These are phyloP conservation scores for Enteromius paludinosus DNA, from an alignment of 2,797 vertebrate species.

Conservation along the genomic window DNA sequence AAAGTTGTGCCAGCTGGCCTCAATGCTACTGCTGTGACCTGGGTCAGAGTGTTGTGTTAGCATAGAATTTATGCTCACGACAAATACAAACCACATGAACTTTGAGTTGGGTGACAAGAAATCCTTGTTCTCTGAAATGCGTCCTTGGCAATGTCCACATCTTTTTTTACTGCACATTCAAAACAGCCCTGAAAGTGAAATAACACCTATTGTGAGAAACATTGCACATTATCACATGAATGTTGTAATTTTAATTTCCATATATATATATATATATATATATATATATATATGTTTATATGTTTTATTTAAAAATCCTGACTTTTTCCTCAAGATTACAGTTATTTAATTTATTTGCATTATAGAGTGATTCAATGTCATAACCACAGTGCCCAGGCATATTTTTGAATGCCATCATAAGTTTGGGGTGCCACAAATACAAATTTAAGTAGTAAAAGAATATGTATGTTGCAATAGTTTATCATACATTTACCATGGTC, in stretches of 20 bases:
- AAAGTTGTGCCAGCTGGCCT: constrained; percentile 52
- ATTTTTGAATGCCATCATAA: not conserved
- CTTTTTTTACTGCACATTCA: constrained; percentile 6
- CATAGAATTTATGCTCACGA: constrained; percentile 9
- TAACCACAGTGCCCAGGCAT: not conserved
- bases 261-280: too few species aligned
- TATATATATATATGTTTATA: too few species aligned
- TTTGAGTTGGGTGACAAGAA: constrained; percentile 1
- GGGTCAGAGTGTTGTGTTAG: constrained; percentile 24
- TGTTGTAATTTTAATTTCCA: not conserved
- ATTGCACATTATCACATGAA: not conserved
- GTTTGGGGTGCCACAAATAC: not conserved
- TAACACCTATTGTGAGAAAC: not conserved
- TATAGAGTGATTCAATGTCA: not conserved
- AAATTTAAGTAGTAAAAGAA: not conserved
- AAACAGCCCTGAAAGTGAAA: not conserved
- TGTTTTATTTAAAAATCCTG: not conserved
- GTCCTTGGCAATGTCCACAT: not conserved
- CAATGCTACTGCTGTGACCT: constrained; percentile 19
- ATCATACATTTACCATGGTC: not conserved
- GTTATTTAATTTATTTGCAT: not conserved
- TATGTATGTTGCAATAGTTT: not conserved
- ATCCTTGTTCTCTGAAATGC: not conserved
- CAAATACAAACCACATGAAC: constrained; percentile 5
- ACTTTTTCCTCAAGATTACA: not conserved